Base-by-base conservation (phyloP, 2,113 vertebrate genomes). In the Baryphthengus martii region DNA sequence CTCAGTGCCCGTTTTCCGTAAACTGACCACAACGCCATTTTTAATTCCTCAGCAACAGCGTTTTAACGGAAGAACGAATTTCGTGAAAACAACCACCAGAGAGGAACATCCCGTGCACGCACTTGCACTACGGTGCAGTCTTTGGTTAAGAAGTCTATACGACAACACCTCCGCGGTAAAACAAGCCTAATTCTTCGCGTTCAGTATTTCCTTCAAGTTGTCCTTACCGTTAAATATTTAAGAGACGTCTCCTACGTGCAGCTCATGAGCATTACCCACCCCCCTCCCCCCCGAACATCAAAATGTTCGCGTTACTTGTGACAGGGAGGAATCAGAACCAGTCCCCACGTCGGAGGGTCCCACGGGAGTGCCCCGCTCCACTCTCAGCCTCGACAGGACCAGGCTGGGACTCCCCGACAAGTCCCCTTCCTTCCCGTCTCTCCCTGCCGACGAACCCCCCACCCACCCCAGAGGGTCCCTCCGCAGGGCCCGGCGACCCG, bases 11-110 rank as follows among this genome's bases (percentile, higher is more conserved):
- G 17, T 13, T 49, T 65, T 44, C 4, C n/a, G 10, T 42, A 19
- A 21, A 15, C 45, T 29, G 35, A 29, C 8, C 56, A 1, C 37
- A 7, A 7, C 2, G 31, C 26, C 31, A 0, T 1, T 10, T 33
- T 21, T 14, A 6, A 14, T 45, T 73, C 23, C 59, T 39, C 59
- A 26, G 59, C 25, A 13, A 13, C 21, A 10, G 17, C 6, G 53
- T 71, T 80, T 47, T 56, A 75, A 31, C 14, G 47, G 72, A 37
- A 50, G 59, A 29, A 45, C 12, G 24, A 8, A 31, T 68, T 73
- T 76, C n/a, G 5, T 50, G 16, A 18, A 16, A 56, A 53, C 49
- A 52, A 2, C 25, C 45, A 40, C 67, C 58, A 10, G 47, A 33
- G 73, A 29, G 56, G 31, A 35, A 6, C 87, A n/a, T 5, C 33